Evolutionary conservation across 2,113 vertebrate genomes (phyloP).

Genomic region (Triplophysa siluroides): DNA sequence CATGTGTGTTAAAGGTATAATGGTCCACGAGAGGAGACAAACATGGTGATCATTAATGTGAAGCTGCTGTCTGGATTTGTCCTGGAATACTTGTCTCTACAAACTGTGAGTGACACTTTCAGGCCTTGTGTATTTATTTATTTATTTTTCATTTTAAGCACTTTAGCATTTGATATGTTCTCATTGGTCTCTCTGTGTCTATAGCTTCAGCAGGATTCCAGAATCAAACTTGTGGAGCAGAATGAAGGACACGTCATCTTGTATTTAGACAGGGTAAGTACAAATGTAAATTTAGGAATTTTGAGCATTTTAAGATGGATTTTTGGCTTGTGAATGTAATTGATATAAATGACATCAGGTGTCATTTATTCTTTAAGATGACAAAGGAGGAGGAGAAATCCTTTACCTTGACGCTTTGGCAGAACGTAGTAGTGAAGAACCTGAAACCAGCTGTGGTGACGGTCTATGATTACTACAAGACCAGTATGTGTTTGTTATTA

Average conservation of each 20-base stretch:
- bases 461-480: constrained; percentile 86
- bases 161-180: not conserved
- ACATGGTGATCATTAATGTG: constrained; percentile 81
- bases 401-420: constrained; percentile 67
- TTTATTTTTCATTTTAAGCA: constrained; percentile 9
- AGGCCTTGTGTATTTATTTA: not conserved
- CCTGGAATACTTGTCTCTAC: constrained; percentile 60
- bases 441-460: constrained; percentile 47
- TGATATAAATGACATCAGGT: not conserved
- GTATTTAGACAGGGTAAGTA: constrained; percentile 72
- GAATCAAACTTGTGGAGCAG: constrained; percentile 65
- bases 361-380: constrained; percentile 58
- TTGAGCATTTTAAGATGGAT: not conserved
- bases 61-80: constrained; percentile 78
- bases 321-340: not conserved
- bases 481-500: constrained; percentile 67
- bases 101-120: constrained; percentile 63
- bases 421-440: constrained; percentile 50
- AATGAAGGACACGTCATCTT: constrained; percentile 59
- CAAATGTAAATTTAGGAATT: not conserved
- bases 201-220: constrained; percentile 59
- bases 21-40: constrained; percentile 69
- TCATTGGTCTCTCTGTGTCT: not conserved
- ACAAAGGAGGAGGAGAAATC: constrained; percentile 45
- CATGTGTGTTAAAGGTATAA: constrained; percentile 64